A percentile compares a stretch with the other conserved stretches of the same genome.
Conservation (phyloP, 2,797 vertebrate genomes). For the Phrynocephalus vlangalii region DNA sequence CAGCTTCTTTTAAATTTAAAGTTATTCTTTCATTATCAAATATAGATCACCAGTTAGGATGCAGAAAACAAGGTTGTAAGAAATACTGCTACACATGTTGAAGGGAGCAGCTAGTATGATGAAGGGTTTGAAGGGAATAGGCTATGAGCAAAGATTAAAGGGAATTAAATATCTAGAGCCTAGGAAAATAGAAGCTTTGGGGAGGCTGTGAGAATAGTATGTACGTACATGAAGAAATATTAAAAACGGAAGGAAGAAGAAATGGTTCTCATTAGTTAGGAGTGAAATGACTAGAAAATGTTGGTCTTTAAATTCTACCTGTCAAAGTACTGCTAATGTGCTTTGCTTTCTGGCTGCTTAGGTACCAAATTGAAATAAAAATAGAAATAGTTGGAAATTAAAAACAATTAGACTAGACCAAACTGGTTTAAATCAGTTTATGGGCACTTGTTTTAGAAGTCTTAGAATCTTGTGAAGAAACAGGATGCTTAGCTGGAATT, state of each 20-base stretch:
- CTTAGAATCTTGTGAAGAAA: not conserved
- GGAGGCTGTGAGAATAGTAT: conserved; percentile 72
- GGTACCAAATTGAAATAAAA: conserved; percentile 53
- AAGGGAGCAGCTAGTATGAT: conserved; percentile 56
- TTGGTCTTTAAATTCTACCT: conserved; percentile 62
- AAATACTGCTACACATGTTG: conserved; percentile 43
- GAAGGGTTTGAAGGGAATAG: conserved; percentile 61
- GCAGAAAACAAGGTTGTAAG: conserved; percentile 60
- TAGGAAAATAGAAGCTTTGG: conserved; percentile 72
- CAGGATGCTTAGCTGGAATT: not conserved
- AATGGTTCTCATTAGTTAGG: conserved; percentile 76
- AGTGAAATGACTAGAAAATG: conserved; percentile 70
- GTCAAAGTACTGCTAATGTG: conserved; percentile 68
- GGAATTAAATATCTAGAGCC: conserved; percentile 68
- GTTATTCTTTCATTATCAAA: conserved; percentile 38
- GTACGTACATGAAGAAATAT: conserved; percentile 72
- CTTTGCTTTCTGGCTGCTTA: conserved; percentile 53
- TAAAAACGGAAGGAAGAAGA: conserved; percentile 73
- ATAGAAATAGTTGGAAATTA: not conserved
- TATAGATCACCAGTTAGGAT: conserved; percentile 55
- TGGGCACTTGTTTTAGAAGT: not conserved
- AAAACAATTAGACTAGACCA: conserved; percentile 48
- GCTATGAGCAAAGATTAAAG: conserved; percentile 69
- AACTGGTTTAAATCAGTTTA: conserved; percentile 37
- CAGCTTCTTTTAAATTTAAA: conserved; percentile 21